These are phyloP conservation scores for Silurus glanis DNA, from an alignment of 2,113 vertebrate genomes.

Conservation along the genomic window DNA sequence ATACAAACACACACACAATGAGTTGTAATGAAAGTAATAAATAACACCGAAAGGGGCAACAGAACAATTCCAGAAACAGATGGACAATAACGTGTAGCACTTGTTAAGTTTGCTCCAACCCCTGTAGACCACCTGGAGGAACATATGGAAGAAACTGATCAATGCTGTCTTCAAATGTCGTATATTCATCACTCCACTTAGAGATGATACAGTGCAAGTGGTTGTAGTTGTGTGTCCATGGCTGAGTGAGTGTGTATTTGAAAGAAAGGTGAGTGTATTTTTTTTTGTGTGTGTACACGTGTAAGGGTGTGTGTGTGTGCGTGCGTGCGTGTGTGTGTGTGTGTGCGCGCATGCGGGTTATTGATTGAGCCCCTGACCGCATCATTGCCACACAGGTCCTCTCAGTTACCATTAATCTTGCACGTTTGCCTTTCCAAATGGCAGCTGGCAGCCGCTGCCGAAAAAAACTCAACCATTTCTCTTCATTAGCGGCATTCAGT, in stretches of 20 bases:
- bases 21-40: conserved; percentile 37
- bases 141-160: conserved; percentile 61
- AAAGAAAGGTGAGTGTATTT: conserved; percentile 1
- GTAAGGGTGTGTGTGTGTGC: conserved; percentile 33
- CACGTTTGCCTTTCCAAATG: conserved; percentile 70
- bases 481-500: conserved; percentile 76
- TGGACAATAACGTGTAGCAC: conserved; percentile 36
- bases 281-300: conserved; percentile 32
- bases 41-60: conserved; percentile 49
- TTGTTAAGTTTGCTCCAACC: conserved; percentile 54
- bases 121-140: conserved; percentile 46
- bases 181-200: conserved; percentile 71
- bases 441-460: conserved; percentile 75
- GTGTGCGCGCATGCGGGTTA: conserved; percentile 61
- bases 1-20: not conserved
- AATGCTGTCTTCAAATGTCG: conserved; percentile 68
- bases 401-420: conserved; percentile 75
- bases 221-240: conserved; percentile 39
- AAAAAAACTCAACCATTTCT: conserved; percentile 76
- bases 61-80: conserved; percentile 22
- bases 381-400: conserved; percentile 71
- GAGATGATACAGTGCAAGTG: conserved; percentile 63
- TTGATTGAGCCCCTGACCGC: conserved; percentile 74
- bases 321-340: conserved; percentile 39
- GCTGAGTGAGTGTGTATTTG: conserved; percentile 5